A percentile compares a stretch with the other conserved stretches of the same genome.
These are phyloP conservation scores for Mantis religiosa DNA, from an alignment of 2,888 invertebrate species.

Conservation along the genomic window DNA sequence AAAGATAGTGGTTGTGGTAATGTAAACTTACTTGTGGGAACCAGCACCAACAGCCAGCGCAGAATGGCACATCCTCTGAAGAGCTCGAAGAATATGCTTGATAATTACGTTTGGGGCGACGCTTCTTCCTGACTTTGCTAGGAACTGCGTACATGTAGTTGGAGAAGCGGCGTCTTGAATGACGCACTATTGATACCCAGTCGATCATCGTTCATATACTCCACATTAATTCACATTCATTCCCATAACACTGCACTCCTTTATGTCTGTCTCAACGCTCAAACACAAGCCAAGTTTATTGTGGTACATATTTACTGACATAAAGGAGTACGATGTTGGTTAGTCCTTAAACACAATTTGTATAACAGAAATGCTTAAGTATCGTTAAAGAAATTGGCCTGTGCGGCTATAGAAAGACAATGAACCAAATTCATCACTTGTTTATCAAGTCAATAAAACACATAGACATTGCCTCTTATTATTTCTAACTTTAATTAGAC, in stretches of 20 bases:
- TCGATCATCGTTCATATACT: conserved; percentile 56
- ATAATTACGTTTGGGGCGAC: conserved; percentile 43
- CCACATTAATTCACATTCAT: background rate
- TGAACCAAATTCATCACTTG: no score
- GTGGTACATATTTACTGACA: background rate
- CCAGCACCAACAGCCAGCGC: conserved; percentile 47
- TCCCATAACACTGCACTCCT: background rate
- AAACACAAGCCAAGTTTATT: background rate
- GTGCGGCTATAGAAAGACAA: no score
- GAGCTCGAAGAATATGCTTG: conserved; percentile 11
- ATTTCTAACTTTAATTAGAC: no score
- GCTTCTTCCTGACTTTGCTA: conserved; percentile 58
- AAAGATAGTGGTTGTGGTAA: no score
- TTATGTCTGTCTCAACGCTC: background rate
- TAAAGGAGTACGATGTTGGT: background rate
- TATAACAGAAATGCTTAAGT: no score
- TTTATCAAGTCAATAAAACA: no score
- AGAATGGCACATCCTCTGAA: conserved; percentile 22
- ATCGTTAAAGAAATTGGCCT: no score
- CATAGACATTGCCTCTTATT: no score
- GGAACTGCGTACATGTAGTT: conserved; percentile 65
- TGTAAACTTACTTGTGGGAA: conserved; percentile 38
- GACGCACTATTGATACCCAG: conserved; percentile 72
- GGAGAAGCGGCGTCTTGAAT: conserved; percentile 65
- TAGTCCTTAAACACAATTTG: no score